Base-by-base conservation (phyloP, 2,888 invertebrate species). In the Beris chalybata region DNA sequence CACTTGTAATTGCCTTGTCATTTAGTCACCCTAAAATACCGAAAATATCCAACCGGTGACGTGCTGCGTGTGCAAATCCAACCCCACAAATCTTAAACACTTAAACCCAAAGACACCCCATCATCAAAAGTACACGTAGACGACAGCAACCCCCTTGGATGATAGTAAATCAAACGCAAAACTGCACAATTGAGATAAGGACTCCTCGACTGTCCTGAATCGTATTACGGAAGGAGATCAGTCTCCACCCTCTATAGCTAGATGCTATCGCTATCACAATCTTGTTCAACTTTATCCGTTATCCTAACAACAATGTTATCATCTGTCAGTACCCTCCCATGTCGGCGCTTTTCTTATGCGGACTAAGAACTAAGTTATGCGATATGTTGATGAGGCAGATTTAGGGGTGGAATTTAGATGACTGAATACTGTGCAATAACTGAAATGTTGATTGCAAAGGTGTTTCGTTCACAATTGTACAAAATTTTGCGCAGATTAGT, bases 111-210 rank as follows among this genome's bases (percentile, higher is more conserved):
- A 32, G 64, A 56, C 48, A 64, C 31, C 55, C 44, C 30, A 30
- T 54, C 54, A 53, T 64, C 54, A 54, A 22, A 32, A 31, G 47
- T 64, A 38, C 53, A 54, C 54, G 54, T 54, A 43, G 9, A 52
- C 64, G 31, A 54, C 45, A 43, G 44, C 22, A 53, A 15, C 54
- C 54, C 64, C 54, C 64, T 54, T 32, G 44, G 9, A 30, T 54
- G 47, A 65, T 65, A 65, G 66, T 68, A 66, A 65, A 66, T 66
- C 66, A 65, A 68, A 68, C 61, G 66, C 64, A 64, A 69, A 69
- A 69, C 69, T 69, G 69, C 69, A 69, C 64, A 66, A 64, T 69
- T 64, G 66, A 69, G 69, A 69, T 69, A 69, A 69, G 69, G 59
- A 61, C 52, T 61, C 29, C 61, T 61, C 50, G 43, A 61, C 12